Percentiles rank a stretch among this genome's conserved stretches.
Evolutionary conservation across 1,140 invertebrate genomes (phyloP).

Genomic region (Rhagoletis pomonella): DNA sequence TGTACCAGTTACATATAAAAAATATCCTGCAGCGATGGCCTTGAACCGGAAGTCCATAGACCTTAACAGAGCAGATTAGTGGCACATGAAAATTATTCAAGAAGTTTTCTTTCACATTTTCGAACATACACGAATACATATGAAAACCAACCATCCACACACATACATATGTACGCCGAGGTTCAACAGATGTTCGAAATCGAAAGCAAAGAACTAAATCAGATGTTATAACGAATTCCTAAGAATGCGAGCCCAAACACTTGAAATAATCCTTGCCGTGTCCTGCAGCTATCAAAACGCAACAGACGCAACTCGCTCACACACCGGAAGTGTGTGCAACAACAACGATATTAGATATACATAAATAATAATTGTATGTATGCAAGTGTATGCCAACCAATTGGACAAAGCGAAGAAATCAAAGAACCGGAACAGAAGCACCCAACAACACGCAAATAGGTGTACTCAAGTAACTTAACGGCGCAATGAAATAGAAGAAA

Average conservation of each 20-base stretch:
- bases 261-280: conserved; percentile 20
- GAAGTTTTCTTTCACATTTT: background rate
- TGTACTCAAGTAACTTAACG: conserved; percentile 13
- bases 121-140: background rate
- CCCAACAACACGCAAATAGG: conserved; percentile 1
- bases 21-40: too few relatives aligned
- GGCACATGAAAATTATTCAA: background rate
- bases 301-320: background rate
- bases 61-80: too few relatives aligned
- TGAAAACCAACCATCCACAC: too few relatives aligned
- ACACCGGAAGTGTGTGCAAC: conserved; percentile 17
- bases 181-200: conserved; percentile 8
- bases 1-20: too few relatives aligned
- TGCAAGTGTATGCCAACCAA: background rate
- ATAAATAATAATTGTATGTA: background rate
- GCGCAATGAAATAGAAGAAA: background rate
- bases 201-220: background rate
- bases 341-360: background rate
- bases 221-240: conserved; percentile 24
- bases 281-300: conserved; percentile 1
- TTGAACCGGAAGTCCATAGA: too few relatives aligned
- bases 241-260: background rate
- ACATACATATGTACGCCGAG: background rate
- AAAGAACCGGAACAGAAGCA: conserved; percentile 36
- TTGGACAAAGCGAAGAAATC: background rate